These are phyloP conservation scores for Temnopleurus reevesii DNA, from an alignment of 53 echinoderm and acorn worm species.

Conservation along the genomic window DNA sequence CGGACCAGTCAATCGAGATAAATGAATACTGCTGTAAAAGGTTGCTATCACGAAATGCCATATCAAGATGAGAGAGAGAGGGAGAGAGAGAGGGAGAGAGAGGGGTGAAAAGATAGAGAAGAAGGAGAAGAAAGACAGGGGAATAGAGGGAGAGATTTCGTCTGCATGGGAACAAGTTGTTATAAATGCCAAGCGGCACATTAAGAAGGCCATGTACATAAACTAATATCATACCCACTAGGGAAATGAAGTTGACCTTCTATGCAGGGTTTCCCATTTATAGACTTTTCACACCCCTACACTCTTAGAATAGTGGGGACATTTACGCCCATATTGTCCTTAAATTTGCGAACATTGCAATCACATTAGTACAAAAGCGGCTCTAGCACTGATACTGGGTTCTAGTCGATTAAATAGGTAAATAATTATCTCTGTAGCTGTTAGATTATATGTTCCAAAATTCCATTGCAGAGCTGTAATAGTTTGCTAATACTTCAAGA, in stretches of 20 bases:
- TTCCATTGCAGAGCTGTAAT: no score
- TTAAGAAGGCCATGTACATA: background rate
- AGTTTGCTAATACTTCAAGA: no score
- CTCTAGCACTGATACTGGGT: no score
- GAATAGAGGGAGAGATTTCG: background rate
- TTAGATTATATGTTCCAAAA: no score
- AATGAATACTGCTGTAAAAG: background rate
- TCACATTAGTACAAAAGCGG: no score
- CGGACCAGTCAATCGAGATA: background rate
- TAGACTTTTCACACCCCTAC: no score
- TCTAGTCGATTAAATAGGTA: no score
- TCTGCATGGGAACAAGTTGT: background rate
- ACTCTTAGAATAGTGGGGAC: no score
- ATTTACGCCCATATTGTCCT: no score
- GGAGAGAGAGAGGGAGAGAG: background rate
- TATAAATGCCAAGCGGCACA: conserved; percentile 13
- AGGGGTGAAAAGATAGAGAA: background rate
- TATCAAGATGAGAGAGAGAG: background rate
- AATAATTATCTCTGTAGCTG: no score
- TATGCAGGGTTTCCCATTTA: no score
- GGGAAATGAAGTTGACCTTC: conserved; percentile 5
- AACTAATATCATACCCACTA: background rate
- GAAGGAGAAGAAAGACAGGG: background rate
- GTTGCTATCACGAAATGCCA: background rate
- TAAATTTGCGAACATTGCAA: no score